A percentile compares a stretch with the other conserved stretches of the same genome.
Conservation (phyloP, 2,888 invertebrate species). For the Limnephilus lunatus region DNA sequence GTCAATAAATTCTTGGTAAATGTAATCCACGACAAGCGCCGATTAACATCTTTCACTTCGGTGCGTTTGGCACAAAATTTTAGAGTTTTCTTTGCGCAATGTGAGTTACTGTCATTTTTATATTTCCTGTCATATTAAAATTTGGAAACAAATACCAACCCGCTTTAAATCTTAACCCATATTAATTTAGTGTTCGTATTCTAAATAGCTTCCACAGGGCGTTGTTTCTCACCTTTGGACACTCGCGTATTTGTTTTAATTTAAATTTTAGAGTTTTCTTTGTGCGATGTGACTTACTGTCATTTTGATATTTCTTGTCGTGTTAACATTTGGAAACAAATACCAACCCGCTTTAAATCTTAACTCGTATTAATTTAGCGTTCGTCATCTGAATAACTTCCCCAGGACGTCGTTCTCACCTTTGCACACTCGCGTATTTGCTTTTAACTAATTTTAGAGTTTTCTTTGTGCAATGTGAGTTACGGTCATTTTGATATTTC, state of each 20-base stretch:
- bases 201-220: background rate
- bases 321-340: too few species aligned
- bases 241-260: background rate
- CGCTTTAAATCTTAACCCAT: background rate
- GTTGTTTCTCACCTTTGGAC: background rate
- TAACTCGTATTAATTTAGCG: too few species aligned
- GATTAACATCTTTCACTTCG: background rate
- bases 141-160: background rate
- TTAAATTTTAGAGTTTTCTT: too few species aligned
- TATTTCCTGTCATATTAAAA: background rate
- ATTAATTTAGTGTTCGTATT: background rate
- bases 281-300: too few species aligned
- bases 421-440: too few species aligned
- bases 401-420: too few species aligned
- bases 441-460: too few species aligned
- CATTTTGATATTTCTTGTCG: too few species aligned
- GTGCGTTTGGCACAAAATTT: background rate
- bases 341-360: too few species aligned
- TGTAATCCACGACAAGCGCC: background rate
- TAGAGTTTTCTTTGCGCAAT: background rate
- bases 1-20: constrained; percentile 11
- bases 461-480: too few species aligned
- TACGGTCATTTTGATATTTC: too few species aligned
- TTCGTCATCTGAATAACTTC: too few species aligned
- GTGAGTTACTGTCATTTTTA: background rate